Conservation (phyloP, 2,888 invertebrate species). For the Erebia palarica region DNA sequence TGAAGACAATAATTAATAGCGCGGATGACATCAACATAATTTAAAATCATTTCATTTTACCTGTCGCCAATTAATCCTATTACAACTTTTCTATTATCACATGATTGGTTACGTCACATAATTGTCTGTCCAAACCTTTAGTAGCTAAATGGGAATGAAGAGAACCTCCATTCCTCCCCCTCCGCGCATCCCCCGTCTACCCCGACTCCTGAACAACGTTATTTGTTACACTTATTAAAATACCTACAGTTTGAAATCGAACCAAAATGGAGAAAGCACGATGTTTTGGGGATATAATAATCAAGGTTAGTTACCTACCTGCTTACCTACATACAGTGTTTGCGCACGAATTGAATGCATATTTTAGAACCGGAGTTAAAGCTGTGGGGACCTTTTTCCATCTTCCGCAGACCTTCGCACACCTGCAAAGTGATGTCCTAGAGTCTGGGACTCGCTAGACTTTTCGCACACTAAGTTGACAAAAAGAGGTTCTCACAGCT, state of each 20-base stretch:
- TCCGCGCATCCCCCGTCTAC: constrained; percentile 50
- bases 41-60: neutral
- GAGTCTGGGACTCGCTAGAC: too few relatives aligned
- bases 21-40: too few relatives aligned
- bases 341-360: too few relatives aligned
- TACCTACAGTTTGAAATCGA: constrained; percentile 15
- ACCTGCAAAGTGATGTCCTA: too few relatives aligned
- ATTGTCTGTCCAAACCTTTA: constrained; percentile 48
- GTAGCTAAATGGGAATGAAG: constrained; percentile 79
- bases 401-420: too few relatives aligned
- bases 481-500: too few relatives aligned
- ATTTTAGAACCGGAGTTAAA: too few relatives aligned
- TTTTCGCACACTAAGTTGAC: too few relatives aligned
- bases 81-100: neutral
- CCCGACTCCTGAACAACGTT: constrained; percentile 56
- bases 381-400: too few relatives aligned
- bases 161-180: constrained; percentile 61
- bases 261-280: constrained; percentile 1
- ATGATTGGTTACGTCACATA: neutral
- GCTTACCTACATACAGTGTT: too few relatives aligned
- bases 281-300: neutral
- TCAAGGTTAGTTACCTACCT: too few relatives aligned
- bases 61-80: neutral
- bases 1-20: too few relatives aligned
- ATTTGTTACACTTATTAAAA: constrained; percentile 56